These are phyloP conservation scores for Hemitrygon akajei DNA, from an alignment of 2,797 vertebrate genomes.

Conservation along the genomic window DNA sequence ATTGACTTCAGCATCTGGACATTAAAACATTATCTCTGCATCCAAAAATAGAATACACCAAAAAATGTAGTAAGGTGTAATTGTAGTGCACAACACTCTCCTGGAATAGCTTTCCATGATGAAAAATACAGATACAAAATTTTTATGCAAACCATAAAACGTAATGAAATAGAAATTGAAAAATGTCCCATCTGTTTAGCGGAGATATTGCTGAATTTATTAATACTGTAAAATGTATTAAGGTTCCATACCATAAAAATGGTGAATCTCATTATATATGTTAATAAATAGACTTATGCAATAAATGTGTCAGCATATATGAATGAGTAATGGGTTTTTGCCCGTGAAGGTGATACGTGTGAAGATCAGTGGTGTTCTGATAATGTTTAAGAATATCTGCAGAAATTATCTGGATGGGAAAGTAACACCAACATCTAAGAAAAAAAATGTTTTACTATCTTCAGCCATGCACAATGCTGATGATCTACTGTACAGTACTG, in stretches of 20 bases:
- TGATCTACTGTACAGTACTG: no score
- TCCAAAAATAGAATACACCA: neutral
- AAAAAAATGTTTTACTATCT: neutral
- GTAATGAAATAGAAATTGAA: constrained; percentile 25
- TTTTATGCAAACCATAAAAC: constrained; percentile 20
- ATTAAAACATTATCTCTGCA: neutral
- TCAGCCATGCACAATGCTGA: neutral
- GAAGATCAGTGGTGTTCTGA: no score
- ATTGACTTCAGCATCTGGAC: neutral
- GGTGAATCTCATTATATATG: constrained; percentile 1
- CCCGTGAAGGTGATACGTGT: no score
- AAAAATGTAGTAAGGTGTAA: constrained; percentile 3
- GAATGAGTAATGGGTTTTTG: neutral
- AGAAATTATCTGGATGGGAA: neutral
- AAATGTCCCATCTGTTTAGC: neutral
- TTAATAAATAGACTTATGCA: neutral
- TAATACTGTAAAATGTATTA: neutral
- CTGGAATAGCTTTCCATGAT: neutral
- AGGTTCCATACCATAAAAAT: neutral
- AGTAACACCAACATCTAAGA: no score
- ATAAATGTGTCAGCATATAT: neutral
- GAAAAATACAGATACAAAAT: neutral
- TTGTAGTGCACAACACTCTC: neutral
- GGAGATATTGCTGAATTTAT: constrained; percentile 11
- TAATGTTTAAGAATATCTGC: neutral